Percentiles rank a stretch among this genome's conserved stretches.
phyloP scores from a whole-genome alignment of 2,797 vertebrate species.

The Eulemur rubriventer region DNA sequence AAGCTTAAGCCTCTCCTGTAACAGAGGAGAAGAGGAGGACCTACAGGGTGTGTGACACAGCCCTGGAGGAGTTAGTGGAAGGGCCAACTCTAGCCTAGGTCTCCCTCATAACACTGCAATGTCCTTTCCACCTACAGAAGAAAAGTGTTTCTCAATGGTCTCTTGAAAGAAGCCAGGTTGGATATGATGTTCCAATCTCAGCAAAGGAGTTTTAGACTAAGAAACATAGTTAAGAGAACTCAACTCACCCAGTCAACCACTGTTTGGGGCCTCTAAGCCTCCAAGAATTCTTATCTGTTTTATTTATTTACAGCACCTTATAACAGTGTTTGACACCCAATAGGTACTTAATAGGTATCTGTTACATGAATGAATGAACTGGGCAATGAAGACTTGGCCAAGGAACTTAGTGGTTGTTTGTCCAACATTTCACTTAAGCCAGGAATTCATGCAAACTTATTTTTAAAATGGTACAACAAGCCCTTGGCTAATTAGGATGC shows the following conservation, averaged over 20 bases:
- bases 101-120: neutral
- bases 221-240: conserved; percentile 30
- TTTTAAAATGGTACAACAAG: neutral
- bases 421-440: neutral
- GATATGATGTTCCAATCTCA: neutral
- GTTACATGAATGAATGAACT: neutral
- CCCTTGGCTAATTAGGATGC: neutral
- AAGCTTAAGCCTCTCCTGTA: neutral
- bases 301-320: neutral
- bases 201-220: neutral
- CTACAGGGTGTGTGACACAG: neutral
- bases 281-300: neutral
- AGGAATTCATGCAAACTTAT: neutral
- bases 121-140: neutral
- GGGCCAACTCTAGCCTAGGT: neutral
- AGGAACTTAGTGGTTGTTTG: neutral
- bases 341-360: neutral
- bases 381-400: neutral
- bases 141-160: neutral
- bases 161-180: neutral
- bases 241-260: neutral
- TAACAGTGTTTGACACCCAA: neutral
- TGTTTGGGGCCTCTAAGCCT: neutral
- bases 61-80: neutral
- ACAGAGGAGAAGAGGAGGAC: neutral